These are phyloP conservation scores for Rattus norvegicus DNA, from an alignment of 2,113 vertebrate species.

Conservation along the genomic window GRCr8 NC_086024.1:126830501-126831000, in stretches of 20 bases:
- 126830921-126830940: not conserved
- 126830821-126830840: not conserved
- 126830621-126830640: too few species aligned
- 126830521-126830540: not conserved
- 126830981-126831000: not conserved
- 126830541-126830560: slow-evolving; percentile 8
- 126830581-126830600: not conserved
- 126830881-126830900: not conserved
- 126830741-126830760: not conserved
- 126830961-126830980: not conserved
- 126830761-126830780: not conserved
- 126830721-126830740: slow-evolving; percentile 47
- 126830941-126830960: not conserved
- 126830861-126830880: not conserved
- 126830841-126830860: not conserved
- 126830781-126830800: not conserved
- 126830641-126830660: not conserved
- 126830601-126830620: not conserved
- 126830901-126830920: not conserved
- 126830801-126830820: not conserved
- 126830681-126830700: not conserved
- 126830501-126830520: not conserved
- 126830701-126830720: not conserved
- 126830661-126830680: not conserved
- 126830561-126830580: not conserved